Evolutionary conservation across 2,888 invertebrate species (phyloP), one percentile per base, ranked within the genome.

Genomic region (Cephus sareptanus): DNA sequence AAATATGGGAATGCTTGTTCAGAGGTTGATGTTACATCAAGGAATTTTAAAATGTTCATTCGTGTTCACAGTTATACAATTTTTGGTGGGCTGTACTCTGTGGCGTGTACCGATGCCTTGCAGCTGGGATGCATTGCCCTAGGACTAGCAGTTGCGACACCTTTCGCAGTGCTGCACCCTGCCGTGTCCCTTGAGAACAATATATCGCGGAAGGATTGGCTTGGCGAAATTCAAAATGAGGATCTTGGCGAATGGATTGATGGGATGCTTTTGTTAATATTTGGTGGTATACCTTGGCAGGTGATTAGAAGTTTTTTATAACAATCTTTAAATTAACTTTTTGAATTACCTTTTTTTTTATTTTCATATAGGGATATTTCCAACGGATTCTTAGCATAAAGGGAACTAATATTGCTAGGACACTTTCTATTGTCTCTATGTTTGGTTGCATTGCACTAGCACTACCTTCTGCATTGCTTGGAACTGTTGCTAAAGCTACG

Each of bases 261-360:
- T 87, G 92, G 92, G 76, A 93, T 93, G 87, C 91, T 95, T 37
- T 91, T 95, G 74, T 92, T 95, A 35, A 91, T 94, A 34, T 94
- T 95, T 83, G 95, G 95, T 23, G 95, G 95, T 40, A 95, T 95
- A 84, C 95, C 95, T 34, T 95, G 94, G 94, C 94, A 95, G 94
- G 94, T 94, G 86, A 82, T 77, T 23, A 56, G 23, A 56, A 23
- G 56, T 23, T 23, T 15, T 3, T 56, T 56, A 56, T 2, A 56
- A 23, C 9, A 23, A 56, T 23, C 23, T 56, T 56, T 56, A 2
- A 15, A 23, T 56, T 56, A 15, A 56, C 15, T 15, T 6, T 15
- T 23, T 23, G 9, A 23, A 56, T 40, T 40, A 56, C 6, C 56
- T 2, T 23, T 56, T 79, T 74, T 40, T 34, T n/a, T 13, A 77